phyloP scores from a whole-genome alignment of 2,797 vertebrate genomes.

The Scomberomorus guttatus region DNA sequence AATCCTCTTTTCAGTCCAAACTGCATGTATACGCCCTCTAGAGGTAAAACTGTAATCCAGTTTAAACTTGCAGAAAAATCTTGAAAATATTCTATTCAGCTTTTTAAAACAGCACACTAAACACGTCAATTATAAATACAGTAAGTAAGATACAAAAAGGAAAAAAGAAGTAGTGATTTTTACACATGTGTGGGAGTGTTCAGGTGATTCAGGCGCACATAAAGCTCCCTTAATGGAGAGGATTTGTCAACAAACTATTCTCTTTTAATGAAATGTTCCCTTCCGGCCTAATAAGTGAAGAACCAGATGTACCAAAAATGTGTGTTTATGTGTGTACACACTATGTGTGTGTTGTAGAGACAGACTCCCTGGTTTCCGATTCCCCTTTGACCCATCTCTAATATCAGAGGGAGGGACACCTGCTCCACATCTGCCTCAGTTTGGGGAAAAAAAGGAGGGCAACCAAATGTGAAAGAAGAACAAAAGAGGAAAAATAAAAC shows the following conservation, averaged over 20 bases:
- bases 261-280: constrained; percentile 31
- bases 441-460: background rate
- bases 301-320: constrained; percentile 47
- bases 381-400: constrained; percentile 20
- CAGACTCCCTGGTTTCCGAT: constrained; percentile 5
- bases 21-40: background rate
- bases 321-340: constrained; percentile 33
- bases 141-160: constrained; percentile 8
- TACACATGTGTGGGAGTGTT: constrained; percentile 23
- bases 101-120: constrained; percentile 2
- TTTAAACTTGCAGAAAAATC: background rate
- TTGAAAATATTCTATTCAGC: background rate
- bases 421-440: constrained; percentile 50
- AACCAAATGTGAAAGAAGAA: constrained; percentile 34
- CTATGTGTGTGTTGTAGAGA: constrained; percentile 12
- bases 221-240: constrained; percentile 18
- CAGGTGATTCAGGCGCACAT: constrained; percentile 19
- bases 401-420: constrained; percentile 48
- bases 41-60: background rate
- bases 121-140: constrained; percentile 20
- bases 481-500: constrained; percentile 7
- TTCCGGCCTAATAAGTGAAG: constrained; percentile 21
- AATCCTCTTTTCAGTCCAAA: background rate
- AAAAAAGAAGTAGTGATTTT: constrained; percentile 19
- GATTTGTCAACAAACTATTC: constrained; percentile 43